A percentile compares a stretch with the other conserved stretches of the same genome.
Conservation (phyloP, 2,888 invertebrate genomes). For the Rhaphigaster nebulosa region DNA sequence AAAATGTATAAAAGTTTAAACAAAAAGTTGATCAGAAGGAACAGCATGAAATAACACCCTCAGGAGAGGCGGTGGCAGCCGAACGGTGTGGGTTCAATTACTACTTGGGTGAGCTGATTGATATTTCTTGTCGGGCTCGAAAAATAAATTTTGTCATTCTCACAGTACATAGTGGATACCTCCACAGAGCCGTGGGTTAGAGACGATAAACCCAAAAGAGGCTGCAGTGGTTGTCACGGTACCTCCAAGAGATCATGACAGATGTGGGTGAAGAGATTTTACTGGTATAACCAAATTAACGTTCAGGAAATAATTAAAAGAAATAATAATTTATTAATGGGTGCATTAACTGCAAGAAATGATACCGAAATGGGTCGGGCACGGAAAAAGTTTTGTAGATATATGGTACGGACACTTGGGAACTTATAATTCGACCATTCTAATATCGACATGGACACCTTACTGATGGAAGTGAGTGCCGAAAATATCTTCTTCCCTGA, state of each 20-base stretch:
- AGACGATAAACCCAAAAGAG: too few species aligned
- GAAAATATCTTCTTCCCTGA: neutral
- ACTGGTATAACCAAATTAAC: neutral
- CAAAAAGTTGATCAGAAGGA: too few species aligned
- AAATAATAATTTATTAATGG: neutral
- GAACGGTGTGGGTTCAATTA: neutral
- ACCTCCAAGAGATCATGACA: too few species aligned
- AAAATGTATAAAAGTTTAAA: too few species aligned
- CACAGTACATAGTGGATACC: neutral
- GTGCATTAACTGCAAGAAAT: neutral
- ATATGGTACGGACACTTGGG: neutral
- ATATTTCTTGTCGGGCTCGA: neutral
- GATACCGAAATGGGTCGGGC: neutral
- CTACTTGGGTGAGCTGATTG: neutral
- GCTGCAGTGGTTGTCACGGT: too few species aligned
- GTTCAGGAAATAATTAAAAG: neutral
- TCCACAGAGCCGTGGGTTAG: too few species aligned
- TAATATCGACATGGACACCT: neutral
- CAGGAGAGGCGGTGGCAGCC: too few species aligned
- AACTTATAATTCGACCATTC: neutral
- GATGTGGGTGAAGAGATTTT: neutral
- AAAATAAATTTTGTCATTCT: neutral
- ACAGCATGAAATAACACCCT: too few species aligned
- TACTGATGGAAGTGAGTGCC: constrained; percentile 25
- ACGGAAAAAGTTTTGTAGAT: neutral